Conservation (phyloP, 2,797 vertebrate species). For the Furcifer pardalis region DNA sequence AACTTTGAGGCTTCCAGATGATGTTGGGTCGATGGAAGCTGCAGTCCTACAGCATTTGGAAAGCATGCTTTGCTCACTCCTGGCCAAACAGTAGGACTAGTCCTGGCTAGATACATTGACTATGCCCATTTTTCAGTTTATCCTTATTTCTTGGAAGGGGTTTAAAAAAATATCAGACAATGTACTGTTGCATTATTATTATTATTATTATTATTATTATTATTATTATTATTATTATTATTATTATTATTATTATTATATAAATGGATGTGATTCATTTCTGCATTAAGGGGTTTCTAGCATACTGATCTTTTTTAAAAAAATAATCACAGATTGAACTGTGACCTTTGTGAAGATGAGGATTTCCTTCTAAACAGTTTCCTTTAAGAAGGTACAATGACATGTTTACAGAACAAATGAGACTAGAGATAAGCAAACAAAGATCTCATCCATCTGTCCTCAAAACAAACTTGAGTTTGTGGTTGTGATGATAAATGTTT, state of each 20-base stretch:
- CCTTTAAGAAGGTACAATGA: conserved; percentile 26
- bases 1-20: too few species aligned
- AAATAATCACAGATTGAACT: background rate
- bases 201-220: too few species aligned
- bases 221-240: too few species aligned
- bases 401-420: conserved; percentile 24
- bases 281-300: too few species aligned
- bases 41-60: too few species aligned
- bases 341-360: background rate
- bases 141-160: background rate
- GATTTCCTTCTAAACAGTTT: conserved; percentile 11
- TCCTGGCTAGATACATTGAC: background rate
- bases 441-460: conserved; percentile 43
- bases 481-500: conserved; percentile 36
- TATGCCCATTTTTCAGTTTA: background rate
- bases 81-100: too few species aligned
- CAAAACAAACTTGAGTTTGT: conserved; percentile 33
- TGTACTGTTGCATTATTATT: background rate
- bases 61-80: too few species aligned
- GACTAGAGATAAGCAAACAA: background rate
- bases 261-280: background rate
- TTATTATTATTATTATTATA: background rate
- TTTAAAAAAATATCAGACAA: background rate
- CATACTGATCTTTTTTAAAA: too few species aligned
- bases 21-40: too few species aligned